A percentile compares a stretch with the other conserved stretches of the same genome.
Evolutionary conservation across 2,888 invertebrate genomes (phyloP).

Genomic region (Harpalus rubripes): DNA sequence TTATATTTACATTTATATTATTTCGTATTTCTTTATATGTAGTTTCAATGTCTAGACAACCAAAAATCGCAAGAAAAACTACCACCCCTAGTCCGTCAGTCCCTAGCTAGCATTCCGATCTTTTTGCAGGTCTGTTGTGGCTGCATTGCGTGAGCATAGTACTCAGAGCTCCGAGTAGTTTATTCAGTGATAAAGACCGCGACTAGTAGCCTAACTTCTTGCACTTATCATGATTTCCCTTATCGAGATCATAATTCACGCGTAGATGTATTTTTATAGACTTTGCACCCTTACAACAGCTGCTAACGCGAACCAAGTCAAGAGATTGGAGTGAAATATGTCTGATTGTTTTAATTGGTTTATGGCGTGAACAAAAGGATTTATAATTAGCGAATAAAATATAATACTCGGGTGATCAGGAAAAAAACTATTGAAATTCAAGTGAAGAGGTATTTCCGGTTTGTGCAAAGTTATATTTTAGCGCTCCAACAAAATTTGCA

Average conservation of each 20-base stretch:
- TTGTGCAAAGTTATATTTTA: too few species aligned
- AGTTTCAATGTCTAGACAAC: background rate
- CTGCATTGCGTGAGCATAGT: background rate
- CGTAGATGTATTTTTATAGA: background rate
- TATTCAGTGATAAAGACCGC: constrained; percentile 2
- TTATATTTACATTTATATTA: background rate
- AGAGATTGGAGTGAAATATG: background rate
- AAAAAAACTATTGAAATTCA: too few species aligned
- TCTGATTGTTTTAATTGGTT: background rate
- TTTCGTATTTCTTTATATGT: background rate
- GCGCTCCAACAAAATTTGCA: too few species aligned
- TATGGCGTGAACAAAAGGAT: background rate
- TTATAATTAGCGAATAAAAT: background rate
- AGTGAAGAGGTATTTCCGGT: too few species aligned
- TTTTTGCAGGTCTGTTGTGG: background rate
- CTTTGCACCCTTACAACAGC: background rate
- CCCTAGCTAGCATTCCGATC: background rate
- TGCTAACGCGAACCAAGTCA: background rate
- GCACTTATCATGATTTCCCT: background rate
- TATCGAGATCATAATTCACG: constrained; percentile 1
- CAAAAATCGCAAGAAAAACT: background rate
- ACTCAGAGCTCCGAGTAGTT: background rate
- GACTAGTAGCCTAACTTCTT: background rate
- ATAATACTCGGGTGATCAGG: background rate
- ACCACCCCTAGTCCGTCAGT: too few species aligned